Conservation (phyloP, 2,113 vertebrate species). For the Symphodus melops region DNA sequence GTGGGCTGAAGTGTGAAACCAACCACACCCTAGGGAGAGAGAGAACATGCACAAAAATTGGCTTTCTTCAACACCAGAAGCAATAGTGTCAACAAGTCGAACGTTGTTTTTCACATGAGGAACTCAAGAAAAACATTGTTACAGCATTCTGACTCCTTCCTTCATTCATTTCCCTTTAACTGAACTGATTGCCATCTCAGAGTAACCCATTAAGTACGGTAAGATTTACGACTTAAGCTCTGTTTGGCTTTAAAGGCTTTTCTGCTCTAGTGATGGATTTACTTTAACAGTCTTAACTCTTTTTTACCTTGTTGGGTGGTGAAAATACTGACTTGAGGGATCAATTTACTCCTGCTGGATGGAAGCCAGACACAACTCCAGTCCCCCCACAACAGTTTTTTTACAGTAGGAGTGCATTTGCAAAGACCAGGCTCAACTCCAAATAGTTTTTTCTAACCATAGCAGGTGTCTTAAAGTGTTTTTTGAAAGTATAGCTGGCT, state of each 20-base stretch:
- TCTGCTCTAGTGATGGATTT: constrained; percentile 39
- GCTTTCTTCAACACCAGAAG: background rate
- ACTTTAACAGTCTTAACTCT: constrained; percentile 45
- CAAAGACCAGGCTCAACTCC: constrained; percentile 35
- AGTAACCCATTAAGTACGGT: constrained; percentile 25
- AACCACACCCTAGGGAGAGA: constrained; percentile 15
- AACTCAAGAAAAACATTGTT: background rate
- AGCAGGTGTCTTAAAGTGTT: constrained; percentile 26
- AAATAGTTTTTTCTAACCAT: constrained; percentile 15
- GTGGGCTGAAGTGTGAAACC: constrained; percentile 46
- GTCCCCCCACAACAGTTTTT: constrained; percentile 22
- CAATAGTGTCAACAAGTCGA: background rate
- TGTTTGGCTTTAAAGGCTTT: constrained; percentile 39
- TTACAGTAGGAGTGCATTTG: constrained; percentile 35
- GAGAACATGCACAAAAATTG: background rate
- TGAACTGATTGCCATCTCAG: constrained; percentile 20
- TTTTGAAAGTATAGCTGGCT: constrained; percentile 13
- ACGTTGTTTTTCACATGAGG: background rate
- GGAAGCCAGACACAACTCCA: constrained; percentile 34
- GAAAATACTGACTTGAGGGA: constrained; percentile 50
- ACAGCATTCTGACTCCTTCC: background rate
- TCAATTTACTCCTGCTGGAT: constrained; percentile 49
- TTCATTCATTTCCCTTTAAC: background rate
- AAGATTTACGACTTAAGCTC: constrained; percentile 39
- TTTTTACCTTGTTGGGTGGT: constrained; percentile 46